Percentiles rank a stretch among this genome's conserved stretches.
Evolutionary conservation across 2,888 invertebrate genomes (phyloP).

Genomic region (Acanthosepion lycidas): DNA sequence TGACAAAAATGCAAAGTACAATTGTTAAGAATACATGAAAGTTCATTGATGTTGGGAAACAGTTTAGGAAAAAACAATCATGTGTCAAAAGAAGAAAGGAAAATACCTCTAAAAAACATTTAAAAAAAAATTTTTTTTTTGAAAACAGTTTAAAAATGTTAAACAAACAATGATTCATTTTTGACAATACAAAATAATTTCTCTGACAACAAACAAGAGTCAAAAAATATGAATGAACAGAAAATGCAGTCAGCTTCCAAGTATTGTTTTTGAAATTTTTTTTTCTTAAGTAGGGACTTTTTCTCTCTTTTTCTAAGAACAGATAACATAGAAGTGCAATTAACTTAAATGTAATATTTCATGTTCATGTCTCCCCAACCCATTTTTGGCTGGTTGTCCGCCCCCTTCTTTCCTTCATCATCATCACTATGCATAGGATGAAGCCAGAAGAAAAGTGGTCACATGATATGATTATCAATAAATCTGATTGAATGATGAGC

Average conservation of each 20-base stretch:
- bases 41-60: background rate
- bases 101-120: background rate
- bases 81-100: background rate
- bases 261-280: background rate
- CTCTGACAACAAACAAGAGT: background rate
- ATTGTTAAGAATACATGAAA: background rate
- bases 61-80: background rate
- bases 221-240: background rate
- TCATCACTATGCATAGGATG: background rate
- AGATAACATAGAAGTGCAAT: conserved; percentile 3
- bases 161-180: conserved; percentile 6
- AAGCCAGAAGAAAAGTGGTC: conserved; percentile 21
- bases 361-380: background rate
- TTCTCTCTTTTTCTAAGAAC: background rate
- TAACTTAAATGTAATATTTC: conserved; percentile 1
- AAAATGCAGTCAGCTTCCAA: background rate
- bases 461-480: conserved; percentile 10
- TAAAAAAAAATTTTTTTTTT: background rate
- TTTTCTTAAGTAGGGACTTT: background rate
- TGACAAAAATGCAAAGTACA: conserved; percentile 6
- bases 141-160: background rate
- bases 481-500: conserved; percentile 15
- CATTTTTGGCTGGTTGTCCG: background rate
- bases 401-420: background rate
- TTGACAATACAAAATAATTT: conserved; percentile 33